Percentiles rank a stretch among this genome's conserved stretches.
Conservation (phyloP, 1,140 invertebrate genomes). For the Aphelinus certus region DNA sequence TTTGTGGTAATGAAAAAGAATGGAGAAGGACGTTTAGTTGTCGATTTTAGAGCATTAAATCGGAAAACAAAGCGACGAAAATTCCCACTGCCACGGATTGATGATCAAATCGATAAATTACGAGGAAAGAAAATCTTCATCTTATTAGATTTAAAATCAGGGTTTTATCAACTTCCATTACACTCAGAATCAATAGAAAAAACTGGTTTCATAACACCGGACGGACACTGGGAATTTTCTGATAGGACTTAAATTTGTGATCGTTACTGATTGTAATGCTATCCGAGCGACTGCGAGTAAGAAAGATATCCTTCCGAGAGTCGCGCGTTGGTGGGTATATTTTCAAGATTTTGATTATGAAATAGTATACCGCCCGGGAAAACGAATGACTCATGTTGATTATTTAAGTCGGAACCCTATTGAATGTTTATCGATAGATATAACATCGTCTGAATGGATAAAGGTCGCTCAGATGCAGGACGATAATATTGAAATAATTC, state of each 20-base stretch:
- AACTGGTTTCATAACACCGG: conserved; percentile 1
- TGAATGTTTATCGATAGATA: conserved; percentile 7
- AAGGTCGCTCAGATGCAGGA: conserved; percentile 1
- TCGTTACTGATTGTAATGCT: conserved; percentile 53
- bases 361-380: conserved; percentile 51
- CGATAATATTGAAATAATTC: not conserved
- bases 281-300: conserved; percentile 50
- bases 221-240: conserved; percentile 36
- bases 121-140: not conserved
- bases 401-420: conserved; percentile 44
- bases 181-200: conserved; percentile 41
- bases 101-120: not conserved
- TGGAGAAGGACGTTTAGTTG: conserved; percentile 48
- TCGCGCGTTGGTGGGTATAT: conserved; percentile 51
- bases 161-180: conserved; percentile 11
- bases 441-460: not conserved
- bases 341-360: conserved; percentile 52
- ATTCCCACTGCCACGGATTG: conserved; percentile 27
- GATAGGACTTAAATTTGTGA: conserved; percentile 50
- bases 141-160: not conserved
- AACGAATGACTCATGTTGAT: conserved; percentile 55
- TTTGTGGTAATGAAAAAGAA: conserved; percentile 50
- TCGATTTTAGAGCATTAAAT: conserved; percentile 64
- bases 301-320: conserved; percentile 47
- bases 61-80: conserved; percentile 43